Conservation (phyloP, 1,140 invertebrate species). For the Trichonephila clavipes region DNA sequence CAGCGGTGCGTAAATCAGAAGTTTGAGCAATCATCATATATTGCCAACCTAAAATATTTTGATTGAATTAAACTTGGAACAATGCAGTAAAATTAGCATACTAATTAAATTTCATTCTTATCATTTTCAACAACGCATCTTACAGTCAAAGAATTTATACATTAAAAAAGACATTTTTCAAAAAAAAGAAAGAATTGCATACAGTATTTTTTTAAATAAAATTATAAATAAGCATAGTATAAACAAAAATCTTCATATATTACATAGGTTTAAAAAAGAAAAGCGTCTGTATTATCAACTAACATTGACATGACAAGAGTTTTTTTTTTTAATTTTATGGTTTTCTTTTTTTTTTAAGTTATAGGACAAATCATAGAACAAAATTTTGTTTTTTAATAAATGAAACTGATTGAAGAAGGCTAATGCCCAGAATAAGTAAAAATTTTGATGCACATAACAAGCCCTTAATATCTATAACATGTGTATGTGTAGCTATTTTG, state of each 20-base stretch:
- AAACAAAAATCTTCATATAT: background rate
- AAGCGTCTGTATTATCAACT: background rate
- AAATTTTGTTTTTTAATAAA: no score
- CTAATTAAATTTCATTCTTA: background rate
- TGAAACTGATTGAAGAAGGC: no score
- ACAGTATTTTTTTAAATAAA: background rate
- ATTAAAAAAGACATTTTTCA: background rate
- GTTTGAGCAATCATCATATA: constrained; percentile 74
- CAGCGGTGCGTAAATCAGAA: constrained; percentile 55
- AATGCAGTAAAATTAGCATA: background rate
- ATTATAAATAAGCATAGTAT: no score
- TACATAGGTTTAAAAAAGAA: background rate
- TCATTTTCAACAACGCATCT: background rate
- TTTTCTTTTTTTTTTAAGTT: no score
- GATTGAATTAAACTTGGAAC: background rate
- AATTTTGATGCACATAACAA: no score
- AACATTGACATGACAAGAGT: background rate
- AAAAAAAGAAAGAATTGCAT: background rate
- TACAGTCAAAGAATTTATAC: background rate
- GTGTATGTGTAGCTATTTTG: no score
- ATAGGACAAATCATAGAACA: no score
- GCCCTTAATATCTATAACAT: no score
- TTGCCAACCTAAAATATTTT: constrained; percentile 65
- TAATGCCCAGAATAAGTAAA: no score
- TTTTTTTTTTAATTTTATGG: no score